Percentiles rank a stretch among this genome's conserved stretches.
Evolutionary conservation across 2,888 invertebrate species (phyloP).

Genomic region (Campoletis raptor): DNA sequence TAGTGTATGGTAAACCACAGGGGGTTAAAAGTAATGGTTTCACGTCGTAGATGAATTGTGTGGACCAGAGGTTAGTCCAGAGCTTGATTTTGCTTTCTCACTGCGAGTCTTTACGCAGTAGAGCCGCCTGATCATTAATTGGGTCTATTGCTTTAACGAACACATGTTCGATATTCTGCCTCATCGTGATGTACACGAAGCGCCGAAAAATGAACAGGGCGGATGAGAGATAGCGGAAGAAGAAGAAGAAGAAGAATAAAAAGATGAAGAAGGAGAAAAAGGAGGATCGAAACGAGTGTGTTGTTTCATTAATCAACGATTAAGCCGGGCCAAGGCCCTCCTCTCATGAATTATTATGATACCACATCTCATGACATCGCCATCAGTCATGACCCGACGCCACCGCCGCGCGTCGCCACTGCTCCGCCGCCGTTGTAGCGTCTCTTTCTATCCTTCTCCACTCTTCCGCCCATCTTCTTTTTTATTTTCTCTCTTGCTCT

Average conservation of each 20-base stretch:
- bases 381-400: slow-evolving; percentile 83
- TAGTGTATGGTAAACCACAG: slow-evolving; percentile 53
- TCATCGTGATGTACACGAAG: slow-evolving; percentile 22
- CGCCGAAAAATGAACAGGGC: slow-evolving; percentile 44
- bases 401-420: slow-evolving; percentile 70
- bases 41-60: slow-evolving; percentile 59
- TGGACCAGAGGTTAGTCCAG: slow-evolving; percentile 35
- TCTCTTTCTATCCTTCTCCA: slow-evolving; percentile 29
- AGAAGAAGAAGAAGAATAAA: slow-evolving; percentile 47
- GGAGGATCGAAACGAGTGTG: slow-evolving; percentile 78
- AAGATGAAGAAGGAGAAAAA: slow-evolving; percentile 70
- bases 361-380: slow-evolving; percentile 84
- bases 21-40: slow-evolving; percentile 44
- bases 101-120: slow-evolving; percentile 50
- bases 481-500: slow-evolving; percentile 33
- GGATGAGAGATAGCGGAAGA: slow-evolving; percentile 41
- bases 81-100: slow-evolving; percentile 58
- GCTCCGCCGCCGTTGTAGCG: slow-evolving; percentile 44
- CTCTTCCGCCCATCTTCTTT: slow-evolving; percentile 46
- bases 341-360: slow-evolving; percentile 84
- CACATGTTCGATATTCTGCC: slow-evolving; percentile 79
- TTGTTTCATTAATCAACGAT: slow-evolving; percentile 84
- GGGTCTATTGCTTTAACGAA: slow-evolving; percentile 81
- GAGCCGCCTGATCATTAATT: slow-evolving; percentile 80
- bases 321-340: slow-evolving; percentile 79